Evolutionary conservation across 2,113 vertebrate species (phyloP).

Genomic region (Edolisoma coerulescens): DNA sequence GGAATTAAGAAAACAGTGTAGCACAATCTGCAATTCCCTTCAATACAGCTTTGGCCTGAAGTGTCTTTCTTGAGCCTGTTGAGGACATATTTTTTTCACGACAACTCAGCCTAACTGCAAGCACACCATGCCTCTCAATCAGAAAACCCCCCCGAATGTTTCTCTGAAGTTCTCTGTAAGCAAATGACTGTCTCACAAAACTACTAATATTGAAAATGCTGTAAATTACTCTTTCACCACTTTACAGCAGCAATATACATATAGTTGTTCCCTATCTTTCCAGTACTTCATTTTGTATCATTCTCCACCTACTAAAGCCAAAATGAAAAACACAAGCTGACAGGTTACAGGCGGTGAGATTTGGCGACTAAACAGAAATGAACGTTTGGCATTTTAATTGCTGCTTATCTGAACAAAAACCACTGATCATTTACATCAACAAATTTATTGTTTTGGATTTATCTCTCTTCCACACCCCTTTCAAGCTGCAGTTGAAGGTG

Average conservation of each 20-base stretch:
- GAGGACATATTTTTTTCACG: rapidly evolving
- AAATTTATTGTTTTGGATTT: neutral
- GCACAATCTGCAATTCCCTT: neutral
- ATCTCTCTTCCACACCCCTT: neutral
- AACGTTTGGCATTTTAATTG: neutral
- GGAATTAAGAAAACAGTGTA: neutral
- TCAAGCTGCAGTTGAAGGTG: neutral
- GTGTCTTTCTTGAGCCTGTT: neutral
- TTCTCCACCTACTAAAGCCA: neutral
- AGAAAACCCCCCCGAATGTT: neutral
- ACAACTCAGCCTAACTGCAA: neutral
- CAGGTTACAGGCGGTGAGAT: neutral
- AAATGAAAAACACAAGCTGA: neutral
- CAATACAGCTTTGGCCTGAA: neutral
- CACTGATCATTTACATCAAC: rapidly evolving
- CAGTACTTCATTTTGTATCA: neutral
- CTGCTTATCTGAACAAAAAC: neutral
- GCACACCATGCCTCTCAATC: neutral
- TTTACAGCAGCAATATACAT: neutral
- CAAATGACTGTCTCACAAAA: neutral
- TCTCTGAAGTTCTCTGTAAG: neutral
- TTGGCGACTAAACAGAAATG: neutral
- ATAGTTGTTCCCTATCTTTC: neutral
- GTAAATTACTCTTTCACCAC: neutral
- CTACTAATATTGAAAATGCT: neutral